Conservation (phyloP, 1,140 invertebrate genomes). For the Antheraea pernyi region DNA sequence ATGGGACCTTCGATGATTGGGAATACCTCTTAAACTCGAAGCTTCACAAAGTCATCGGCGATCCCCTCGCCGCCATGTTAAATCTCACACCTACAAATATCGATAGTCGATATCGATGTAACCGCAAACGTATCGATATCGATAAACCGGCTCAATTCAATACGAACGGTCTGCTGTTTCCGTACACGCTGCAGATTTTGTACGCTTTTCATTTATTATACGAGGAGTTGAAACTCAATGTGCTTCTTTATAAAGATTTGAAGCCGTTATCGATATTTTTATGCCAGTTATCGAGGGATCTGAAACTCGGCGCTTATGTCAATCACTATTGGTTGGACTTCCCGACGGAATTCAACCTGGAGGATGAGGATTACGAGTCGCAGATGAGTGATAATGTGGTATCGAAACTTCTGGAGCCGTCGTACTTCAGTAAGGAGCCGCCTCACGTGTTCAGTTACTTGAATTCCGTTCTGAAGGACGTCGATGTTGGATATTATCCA, state of each 20-base stretch:
- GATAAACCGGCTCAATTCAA: constrained; percentile 80
- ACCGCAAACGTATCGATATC: constrained; percentile 35
- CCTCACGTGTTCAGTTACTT: constrained; percentile 87
- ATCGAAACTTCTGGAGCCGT: constrained; percentile 82
- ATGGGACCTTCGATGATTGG: constrained; percentile 88
- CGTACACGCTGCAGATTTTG: constrained; percentile 86
- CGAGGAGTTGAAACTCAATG: constrained; percentile 93
- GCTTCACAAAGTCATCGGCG: constrained; percentile 73
- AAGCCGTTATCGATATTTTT: constrained; percentile 86
- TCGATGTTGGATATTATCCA: constrained; percentile 81
- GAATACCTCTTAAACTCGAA: constrained; percentile 83
- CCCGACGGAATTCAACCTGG: constrained; percentile 81
- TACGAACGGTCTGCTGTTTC: constrained; percentile 85
- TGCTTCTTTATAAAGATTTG: constrained; percentile 84
- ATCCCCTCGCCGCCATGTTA: constrained; percentile 53
- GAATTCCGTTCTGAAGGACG: constrained; percentile 81
- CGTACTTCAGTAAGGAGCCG: constrained; percentile 82
- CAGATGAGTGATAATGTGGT: constrained; percentile 79
- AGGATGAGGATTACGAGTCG: constrained; percentile 61
- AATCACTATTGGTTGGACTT: constrained; percentile 94
- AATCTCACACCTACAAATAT: constrained; percentile 41
- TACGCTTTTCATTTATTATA: constrained; percentile 93
- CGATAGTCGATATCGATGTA: constrained; percentile 30
- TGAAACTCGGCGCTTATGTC: constrained; percentile 85
- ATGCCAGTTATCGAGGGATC: constrained; percentile 88